Percentiles rank a stretch among this genome's conserved stretches.
These are phyloP conservation scores for Cataglyphis livida DNA, from an alignment of 2,888 invertebrate species.

Conservation along the genomic window DNA sequence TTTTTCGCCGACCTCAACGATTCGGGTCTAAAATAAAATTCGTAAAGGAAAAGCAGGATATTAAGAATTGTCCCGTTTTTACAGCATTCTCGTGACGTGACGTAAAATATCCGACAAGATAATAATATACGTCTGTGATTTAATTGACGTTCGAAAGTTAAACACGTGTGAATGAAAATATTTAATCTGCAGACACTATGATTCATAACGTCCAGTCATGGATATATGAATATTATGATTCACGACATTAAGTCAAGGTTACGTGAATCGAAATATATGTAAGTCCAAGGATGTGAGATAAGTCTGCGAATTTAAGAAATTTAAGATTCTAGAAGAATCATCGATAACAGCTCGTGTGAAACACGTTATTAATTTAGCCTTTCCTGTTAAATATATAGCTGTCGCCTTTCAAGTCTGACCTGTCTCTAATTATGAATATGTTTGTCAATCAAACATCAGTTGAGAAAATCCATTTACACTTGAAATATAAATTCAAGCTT, in stretches of 20 bases:
- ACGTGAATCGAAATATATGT: background rate
- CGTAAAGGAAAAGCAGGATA: background rate
- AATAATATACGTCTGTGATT: background rate
- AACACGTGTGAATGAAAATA: conserved; percentile 19
- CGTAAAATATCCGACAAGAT: too few species aligned
- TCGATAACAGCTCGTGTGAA: background rate
- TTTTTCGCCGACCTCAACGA: conserved; percentile 17
- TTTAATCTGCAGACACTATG: background rate
- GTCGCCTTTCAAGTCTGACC: background rate
- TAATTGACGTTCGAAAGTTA: background rate
- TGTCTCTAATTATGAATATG: background rate
- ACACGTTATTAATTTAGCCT: background rate
- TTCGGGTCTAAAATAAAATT: background rate
- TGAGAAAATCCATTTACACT: background rate
- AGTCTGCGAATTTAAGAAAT: background rate
- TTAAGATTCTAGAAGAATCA: background rate
- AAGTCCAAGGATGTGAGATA: background rate
- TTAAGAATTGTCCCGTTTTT: background rate
- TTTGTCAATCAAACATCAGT: background rate
- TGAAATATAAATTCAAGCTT: background rate
- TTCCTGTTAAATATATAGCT: background rate
- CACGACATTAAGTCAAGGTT: background rate
- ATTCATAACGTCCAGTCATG: background rate
- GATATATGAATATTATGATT: background rate
- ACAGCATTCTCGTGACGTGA: background rate